Base-by-base conservation (phyloP, 2,113 vertebrate species). In the Paraplagusia blochii region DNA sequence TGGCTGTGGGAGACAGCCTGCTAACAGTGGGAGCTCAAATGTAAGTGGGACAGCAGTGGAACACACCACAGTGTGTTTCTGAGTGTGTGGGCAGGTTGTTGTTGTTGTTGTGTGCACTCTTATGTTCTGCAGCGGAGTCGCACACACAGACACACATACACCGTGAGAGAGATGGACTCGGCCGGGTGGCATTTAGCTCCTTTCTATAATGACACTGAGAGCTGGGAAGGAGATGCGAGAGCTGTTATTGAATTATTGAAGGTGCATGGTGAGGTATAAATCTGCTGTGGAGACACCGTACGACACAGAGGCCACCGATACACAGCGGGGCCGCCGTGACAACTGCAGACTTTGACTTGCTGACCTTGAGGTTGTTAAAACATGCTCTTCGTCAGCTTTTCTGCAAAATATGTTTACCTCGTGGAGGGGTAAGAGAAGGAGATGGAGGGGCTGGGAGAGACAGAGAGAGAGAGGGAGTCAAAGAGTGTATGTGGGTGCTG, bases 331-430 rank as follows among this genome's bases (percentile, higher is more conserved):
- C 66, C 74, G 78, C 73, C 63, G 77, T 81, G 83, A 83, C 91
- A 88, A 92, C 86, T 88, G 89, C 88, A 85, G 83, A 76, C 80
- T 81, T 86, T 86, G 85, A 87, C 86, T 88, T 64, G 83, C 80
- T 88, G 86, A 89, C 88, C 88, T 89, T 88, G 87, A 83, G 72
- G 86, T 83, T 89, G 88, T 89, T 89, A 87, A 86, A 87, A 89
- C 87, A 88, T 85, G 84, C 82, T 85, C 85, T 86, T 82, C 69
- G 82, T 88, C 86, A 88, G 86, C 83, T 86, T 86, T 88, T 86
- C 86, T 73, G 77, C 82, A 84, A 87, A 86, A 84, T 86, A 85
- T 87, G 82, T 88, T 88, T 85, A 87, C 85, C 79, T 84, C 59
- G 66, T 64, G 70, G 70, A 75, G 67, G 71, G 51, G 59, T 49